These are phyloP conservation scores for Metridium senile DNA, from an alignment of 92 coral and sea anemone species.

Conservation along the genomic window DNA sequence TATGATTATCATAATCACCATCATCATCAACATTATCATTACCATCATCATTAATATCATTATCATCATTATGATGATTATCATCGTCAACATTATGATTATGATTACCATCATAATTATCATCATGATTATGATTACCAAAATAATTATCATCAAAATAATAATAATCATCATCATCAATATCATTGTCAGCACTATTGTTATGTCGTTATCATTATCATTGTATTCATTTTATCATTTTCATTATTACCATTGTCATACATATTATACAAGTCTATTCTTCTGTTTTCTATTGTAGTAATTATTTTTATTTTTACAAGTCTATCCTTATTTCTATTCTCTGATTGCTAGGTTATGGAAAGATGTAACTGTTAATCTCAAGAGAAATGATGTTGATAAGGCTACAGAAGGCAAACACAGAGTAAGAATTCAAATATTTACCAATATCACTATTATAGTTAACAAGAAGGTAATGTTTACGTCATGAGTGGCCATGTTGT, in stretches of 20 bases:
- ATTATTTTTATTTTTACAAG: background rate
- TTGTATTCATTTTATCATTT: background rate
- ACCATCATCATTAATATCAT: background rate
- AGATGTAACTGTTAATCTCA: conserved; percentile 82
- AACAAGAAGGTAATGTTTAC: no score
- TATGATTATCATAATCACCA: background rate
- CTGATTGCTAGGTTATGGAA: conserved; percentile 81
- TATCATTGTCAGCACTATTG: background rate
- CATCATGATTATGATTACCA: background rate
- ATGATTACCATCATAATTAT: background rate
- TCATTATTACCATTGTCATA: background rate
- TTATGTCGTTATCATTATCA: background rate
- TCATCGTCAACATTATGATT: background rate
- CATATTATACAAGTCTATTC: no score
- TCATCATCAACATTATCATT: background rate
- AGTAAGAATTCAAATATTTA: conserved; percentile 37
- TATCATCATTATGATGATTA: no score
- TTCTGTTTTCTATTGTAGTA: no score
- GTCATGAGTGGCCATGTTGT: no score
- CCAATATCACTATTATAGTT: background rate
- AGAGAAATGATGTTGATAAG: conserved; percentile 75
- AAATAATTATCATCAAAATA: background rate
- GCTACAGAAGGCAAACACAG: conserved; percentile 93
- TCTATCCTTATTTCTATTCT: background rate
- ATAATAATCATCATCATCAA: no score